These are phyloP conservation scores for Athetis lepigone DNA, from an alignment of 2,888 invertebrate species.

Conservation along the genomic window DNA sequence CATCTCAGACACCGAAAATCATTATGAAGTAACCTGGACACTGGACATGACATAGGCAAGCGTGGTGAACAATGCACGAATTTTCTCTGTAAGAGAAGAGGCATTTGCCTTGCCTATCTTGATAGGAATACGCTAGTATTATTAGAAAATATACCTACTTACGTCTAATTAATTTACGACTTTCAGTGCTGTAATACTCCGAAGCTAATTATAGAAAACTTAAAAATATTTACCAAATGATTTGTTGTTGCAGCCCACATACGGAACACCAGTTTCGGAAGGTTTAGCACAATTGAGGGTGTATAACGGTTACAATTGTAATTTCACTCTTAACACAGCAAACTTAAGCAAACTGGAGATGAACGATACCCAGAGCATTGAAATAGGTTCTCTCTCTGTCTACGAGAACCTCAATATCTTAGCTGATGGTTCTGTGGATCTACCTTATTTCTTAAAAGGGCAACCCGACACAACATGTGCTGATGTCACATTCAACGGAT, in stretches of 20 bases:
- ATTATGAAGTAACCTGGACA: no score
- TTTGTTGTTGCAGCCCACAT: slow-evolving; percentile 87
- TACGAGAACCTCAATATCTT: slow-evolving; percentile 85
- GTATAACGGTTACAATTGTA: slow-evolving; percentile 92
- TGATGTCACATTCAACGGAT: slow-evolving; percentile 67
- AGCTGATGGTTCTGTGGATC: slow-evolving; percentile 65
- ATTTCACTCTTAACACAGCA: slow-evolving; percentile 79
- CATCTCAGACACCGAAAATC: no score
- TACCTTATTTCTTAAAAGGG: slow-evolving; percentile 81
- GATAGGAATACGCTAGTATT: no score
- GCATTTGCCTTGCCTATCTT: no score
- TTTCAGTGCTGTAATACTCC: no score
- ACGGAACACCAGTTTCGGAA: slow-evolving; percentile 89
- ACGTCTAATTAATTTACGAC: no score
- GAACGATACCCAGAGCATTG: slow-evolving; percentile 60
- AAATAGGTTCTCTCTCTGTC: slow-evolving; percentile 77
- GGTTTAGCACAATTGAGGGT: slow-evolving; percentile 92
- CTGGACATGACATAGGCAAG: no score
- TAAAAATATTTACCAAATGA: not conserved
- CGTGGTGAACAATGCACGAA: no score
- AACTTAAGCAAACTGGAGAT: slow-evolving; percentile 47
- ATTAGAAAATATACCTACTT: no score
- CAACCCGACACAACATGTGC: slow-evolving; percentile 69
- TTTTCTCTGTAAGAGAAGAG: no score
- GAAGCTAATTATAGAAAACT: no score